These are phyloP conservation scores for Drepana falcataria DNA, from an alignment of 2,888 invertebrate genomes.

Conservation along the genomic window DNA sequence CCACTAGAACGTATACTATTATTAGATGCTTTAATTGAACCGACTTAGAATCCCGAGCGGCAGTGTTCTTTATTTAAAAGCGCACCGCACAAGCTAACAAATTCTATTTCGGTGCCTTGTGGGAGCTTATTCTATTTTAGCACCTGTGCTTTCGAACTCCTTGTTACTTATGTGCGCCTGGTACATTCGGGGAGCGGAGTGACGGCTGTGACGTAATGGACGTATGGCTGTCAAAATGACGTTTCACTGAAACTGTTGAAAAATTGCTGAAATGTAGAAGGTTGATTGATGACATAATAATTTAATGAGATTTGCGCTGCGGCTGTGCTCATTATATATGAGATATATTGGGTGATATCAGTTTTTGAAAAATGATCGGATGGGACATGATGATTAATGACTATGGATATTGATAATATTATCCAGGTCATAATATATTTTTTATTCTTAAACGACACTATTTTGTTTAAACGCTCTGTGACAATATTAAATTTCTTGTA, in stretches of 20 bases:
- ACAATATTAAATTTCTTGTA: too few relatives aligned
- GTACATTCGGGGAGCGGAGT: constrained; percentile 56
- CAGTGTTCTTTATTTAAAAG: constrained; percentile 35
- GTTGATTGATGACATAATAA: constrained; percentile 6
- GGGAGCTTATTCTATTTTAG: constrained; percentile 66
- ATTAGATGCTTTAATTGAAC: constrained; percentile 6
- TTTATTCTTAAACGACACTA: too few relatives aligned
- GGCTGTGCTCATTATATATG: background rate
- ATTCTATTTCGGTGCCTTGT: constrained; percentile 52
- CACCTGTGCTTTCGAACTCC: constrained; percentile 47
- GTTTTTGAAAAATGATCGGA: background rate
- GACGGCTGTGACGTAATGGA: constrained; percentile 74
- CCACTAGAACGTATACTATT: too few relatives aligned
- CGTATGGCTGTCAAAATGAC: constrained; percentile 44
- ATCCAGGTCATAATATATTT: too few relatives aligned
- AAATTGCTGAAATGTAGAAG: constrained; percentile 4
- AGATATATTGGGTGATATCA: background rate
- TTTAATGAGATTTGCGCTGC: background rate
- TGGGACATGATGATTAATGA: background rate
- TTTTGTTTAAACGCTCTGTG: too few relatives aligned
- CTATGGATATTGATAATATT: background rate
- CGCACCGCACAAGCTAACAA: constrained; percentile 17
- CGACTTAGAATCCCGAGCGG: constrained; percentile 14
- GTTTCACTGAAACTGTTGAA: constrained; percentile 20
- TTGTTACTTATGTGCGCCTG: constrained; percentile 50